Conservation (phyloP, 2,113 vertebrate genomes). For the Reinhardtius hippoglossoides region DNA sequence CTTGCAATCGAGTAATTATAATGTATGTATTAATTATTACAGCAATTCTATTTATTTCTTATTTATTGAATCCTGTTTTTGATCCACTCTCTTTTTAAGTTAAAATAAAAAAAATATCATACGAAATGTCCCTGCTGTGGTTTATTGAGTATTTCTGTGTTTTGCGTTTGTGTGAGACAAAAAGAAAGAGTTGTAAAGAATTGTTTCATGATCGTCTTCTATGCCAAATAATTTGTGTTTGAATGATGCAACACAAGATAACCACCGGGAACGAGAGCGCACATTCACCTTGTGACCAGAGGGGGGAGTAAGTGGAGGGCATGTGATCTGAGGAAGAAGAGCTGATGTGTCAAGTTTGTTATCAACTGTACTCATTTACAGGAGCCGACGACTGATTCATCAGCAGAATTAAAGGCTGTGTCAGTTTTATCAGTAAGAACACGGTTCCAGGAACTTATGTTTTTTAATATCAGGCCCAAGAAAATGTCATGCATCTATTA, state of each 20-base stretch:
- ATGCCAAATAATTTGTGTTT: not conserved
- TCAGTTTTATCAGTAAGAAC: conserved; percentile 19
- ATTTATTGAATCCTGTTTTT: conserved; percentile 86
- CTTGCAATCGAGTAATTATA: conserved; percentile 80
- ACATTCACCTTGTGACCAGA: conserved; percentile 44
- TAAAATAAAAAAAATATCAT: conserved; percentile 84
- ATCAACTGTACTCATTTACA: conserved; percentile 34
- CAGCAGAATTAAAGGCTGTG: conserved; percentile 12
- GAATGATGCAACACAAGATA: not conserved
- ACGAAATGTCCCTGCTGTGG: conserved; percentile 50
- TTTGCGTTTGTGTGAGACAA: not conserved
- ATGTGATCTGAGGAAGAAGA: not conserved
- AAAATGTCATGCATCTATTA: not conserved
- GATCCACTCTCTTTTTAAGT: conserved; percentile 85
- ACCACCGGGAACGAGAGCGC: not conserved
- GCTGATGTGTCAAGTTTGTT: not conserved
- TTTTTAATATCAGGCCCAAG: not conserved
- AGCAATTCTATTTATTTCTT: conserved; percentile 86
- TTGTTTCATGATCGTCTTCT: not conserved
- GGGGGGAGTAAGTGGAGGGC: conserved; percentile 30
- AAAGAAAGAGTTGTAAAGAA: no score
- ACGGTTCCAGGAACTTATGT: not conserved
- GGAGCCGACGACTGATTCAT: conserved; percentile 17
- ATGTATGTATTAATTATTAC: conserved; percentile 84
- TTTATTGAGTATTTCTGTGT: conserved; percentile 30